A percentile compares a stretch with the other conserved stretches of the same genome.
phyloP scores from a whole-genome alignment of 2,113 vertebrate species.

The Dasyurus viverrinus region DNA sequence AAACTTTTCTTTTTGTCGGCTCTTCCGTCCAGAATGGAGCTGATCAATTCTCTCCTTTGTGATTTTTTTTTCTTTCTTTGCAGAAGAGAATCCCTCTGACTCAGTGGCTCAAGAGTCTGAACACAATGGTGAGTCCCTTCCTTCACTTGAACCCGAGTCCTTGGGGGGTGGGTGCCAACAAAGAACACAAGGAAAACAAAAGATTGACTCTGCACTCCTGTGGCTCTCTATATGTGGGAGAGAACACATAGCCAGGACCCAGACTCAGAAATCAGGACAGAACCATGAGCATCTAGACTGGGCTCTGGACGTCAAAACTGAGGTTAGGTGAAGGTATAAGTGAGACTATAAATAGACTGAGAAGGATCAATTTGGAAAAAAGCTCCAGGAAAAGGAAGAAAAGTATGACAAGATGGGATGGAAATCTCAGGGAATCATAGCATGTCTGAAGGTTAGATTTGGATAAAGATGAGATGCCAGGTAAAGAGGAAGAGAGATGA shows the following conservation, averaged over 20 bases:
- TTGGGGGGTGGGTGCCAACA: background rate
- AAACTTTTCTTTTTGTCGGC: background rate
- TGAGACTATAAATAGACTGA: background rate
- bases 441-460: background rate
- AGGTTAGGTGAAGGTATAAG: background rate
- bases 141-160: background rate
- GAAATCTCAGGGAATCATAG: background rate
- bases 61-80: background rate
- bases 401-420: background rate
- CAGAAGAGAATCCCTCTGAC: background rate
- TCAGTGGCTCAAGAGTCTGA: accelerated
- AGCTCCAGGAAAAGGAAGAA: background rate
- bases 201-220: background rate
- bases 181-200: background rate
- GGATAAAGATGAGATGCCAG: background rate
- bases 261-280: background rate
- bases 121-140: background rate
- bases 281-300: background rate
- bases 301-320: background rate
- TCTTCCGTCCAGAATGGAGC: background rate
- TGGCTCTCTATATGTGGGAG: background rate
- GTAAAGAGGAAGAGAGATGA: background rate
- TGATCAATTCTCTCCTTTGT: background rate
- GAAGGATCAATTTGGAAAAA: background rate
- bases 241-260: background rate